phyloP scores from a whole-genome alignment of 2,888 invertebrate genomes.

The Ochropleura leucogaster region DNA sequence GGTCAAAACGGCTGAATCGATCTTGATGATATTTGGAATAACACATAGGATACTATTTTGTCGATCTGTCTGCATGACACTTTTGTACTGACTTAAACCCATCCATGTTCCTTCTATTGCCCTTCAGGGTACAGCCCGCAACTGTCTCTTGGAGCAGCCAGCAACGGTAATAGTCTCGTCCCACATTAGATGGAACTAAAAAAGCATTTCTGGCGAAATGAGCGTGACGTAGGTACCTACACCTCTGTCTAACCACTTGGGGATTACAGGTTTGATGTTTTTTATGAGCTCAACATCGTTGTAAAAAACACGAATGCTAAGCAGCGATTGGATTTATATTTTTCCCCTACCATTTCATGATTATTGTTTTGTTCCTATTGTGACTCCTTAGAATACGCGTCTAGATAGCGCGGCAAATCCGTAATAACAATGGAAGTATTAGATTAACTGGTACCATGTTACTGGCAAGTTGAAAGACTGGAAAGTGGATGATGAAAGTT shows the following conservation, averaged over 20 bases:
- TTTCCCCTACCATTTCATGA: background rate
- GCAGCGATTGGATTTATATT: background rate
- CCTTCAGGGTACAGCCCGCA: no score
- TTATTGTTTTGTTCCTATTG: background rate
- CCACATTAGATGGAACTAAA: background rate
- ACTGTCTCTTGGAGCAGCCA: no score
- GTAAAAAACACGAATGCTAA: background rate
- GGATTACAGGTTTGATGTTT: background rate
- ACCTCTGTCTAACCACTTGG: background rate
- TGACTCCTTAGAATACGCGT: constrained; percentile 19
- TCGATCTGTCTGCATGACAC: no score
- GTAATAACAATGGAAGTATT: constrained; percentile 44
- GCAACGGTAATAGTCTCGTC: background rate
- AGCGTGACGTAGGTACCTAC: no score
- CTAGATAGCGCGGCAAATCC: constrained; percentile 44
- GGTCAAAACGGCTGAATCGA: no score
- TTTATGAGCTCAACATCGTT: background rate
- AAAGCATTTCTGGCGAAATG: background rate
- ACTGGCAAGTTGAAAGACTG: constrained; percentile 24
- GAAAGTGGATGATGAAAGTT: constrained; percentile 55
- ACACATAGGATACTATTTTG: no score
- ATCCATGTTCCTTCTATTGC: no score
- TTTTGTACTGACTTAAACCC: no score
- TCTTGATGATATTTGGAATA: no score
- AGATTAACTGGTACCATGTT: constrained; percentile 22